Evolutionary conservation across 2,888 invertebrate genomes (phyloP).

Genomic region (Diarsia brunnea): DNA sequence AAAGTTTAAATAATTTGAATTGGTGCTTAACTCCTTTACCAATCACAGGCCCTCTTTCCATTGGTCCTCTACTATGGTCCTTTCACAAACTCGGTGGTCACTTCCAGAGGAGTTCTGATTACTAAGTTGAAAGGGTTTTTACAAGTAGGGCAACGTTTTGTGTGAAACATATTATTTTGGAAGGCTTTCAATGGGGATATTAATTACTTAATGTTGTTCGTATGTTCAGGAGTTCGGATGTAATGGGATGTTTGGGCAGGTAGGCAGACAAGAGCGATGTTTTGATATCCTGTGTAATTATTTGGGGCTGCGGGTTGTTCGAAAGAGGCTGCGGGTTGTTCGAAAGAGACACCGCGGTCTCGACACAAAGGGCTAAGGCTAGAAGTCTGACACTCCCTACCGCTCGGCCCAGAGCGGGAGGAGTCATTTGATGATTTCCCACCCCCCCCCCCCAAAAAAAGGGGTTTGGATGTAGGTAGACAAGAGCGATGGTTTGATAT

Average conservation of each 20-base stretch:
- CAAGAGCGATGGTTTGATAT: background rate
- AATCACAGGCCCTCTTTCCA: conserved; percentile 16
- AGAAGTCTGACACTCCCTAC: too few species aligned
- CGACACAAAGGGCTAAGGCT: too few species aligned
- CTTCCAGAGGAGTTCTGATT: conserved; percentile 33
- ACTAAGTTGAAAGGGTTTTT: conserved; percentile 38
- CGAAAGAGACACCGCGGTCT: too few species aligned
- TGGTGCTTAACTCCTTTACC: conserved; percentile 13
- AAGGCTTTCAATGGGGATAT: conserved; percentile 16
- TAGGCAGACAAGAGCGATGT: background rate
- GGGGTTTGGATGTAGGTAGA: too few species aligned
- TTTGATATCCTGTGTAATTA: conserved; percentile 6
- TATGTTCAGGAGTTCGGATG: conserved; percentile 10
- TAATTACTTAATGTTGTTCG: conserved; percentile 27
- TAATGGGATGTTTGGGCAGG: background rate
- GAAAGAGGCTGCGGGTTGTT: too few species aligned
- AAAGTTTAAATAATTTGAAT: conserved; percentile 11
- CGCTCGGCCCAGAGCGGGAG: too few species aligned
- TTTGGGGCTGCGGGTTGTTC: too few species aligned
- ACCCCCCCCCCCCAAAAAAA: too few species aligned
- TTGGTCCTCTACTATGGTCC: background rate
- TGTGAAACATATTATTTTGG: conserved; percentile 18
- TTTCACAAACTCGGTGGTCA: conserved; percentile 37
- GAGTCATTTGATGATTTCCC: too few species aligned
- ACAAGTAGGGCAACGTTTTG: conserved; percentile 21